Percentiles rank a stretch among this genome's conserved stretches.
phyloP scores from a whole-genome alignment of 2,888 invertebrate genomes.

The Cantharis flavilabris region DNA sequence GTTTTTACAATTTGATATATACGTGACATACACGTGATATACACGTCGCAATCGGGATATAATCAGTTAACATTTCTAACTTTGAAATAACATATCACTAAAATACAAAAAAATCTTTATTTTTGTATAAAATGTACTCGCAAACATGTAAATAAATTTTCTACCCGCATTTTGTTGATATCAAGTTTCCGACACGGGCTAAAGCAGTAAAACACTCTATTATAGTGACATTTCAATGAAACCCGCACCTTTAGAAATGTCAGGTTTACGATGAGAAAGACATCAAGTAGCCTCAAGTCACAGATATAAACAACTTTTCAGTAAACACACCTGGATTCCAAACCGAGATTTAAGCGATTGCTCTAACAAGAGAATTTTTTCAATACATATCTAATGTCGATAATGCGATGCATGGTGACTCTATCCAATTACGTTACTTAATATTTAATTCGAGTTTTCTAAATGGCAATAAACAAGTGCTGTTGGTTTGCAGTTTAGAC shows the following conservation, averaged over 20 bases:
- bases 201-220: constrained; percentile 53
- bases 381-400: not conserved
- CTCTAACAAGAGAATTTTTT: constrained; percentile 3
- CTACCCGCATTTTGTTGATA: constrained; percentile 31
- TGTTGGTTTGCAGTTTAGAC: not conserved
- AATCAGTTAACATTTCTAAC: not conserved
- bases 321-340: constrained; percentile 30
- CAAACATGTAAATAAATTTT: constrained; percentile 13
- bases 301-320: constrained; percentile 45
- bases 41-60: not conserved
- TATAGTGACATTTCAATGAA: constrained; percentile 54
- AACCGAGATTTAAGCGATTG: constrained; percentile 19
- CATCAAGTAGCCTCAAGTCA: constrained; percentile 53
- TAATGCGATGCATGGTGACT: not conserved
- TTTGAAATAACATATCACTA: not conserved
- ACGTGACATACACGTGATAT: not conserved
- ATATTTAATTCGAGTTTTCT: not conserved
- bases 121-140: constrained; percentile 28
- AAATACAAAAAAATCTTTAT: not conserved
- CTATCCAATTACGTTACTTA: not conserved
- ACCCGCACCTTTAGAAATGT: constrained; percentile 49
- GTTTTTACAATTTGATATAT: too few species aligned
- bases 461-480: not conserved
- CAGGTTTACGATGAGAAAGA: constrained; percentile 62
- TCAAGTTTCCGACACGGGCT: constrained; percentile 50